Evolutionary conservation across 30 jellyfish, hydroid and myxozoan genomes (phyloP).

Genomic region (Aurelia sp.): DNA sequence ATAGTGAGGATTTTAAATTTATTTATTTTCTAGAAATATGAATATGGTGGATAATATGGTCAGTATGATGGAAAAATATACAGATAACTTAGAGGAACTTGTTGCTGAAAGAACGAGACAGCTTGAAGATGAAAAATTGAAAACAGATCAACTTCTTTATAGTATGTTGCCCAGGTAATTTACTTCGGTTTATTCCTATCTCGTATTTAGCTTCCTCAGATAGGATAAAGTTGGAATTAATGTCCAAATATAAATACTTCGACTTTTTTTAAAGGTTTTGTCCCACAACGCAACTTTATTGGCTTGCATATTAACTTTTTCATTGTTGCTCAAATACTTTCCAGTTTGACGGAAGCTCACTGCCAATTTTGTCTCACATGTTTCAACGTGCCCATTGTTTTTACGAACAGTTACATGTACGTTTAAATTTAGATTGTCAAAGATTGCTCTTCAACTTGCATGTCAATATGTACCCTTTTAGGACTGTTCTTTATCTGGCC

Average conservation of each 20-base stretch:
- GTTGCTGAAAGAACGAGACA: slow-evolving; percentile 88
- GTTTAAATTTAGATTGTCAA: no score
- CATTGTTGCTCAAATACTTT: no score
- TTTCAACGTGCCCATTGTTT: neutral
- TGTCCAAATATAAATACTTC: no score
- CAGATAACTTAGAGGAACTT: slow-evolving; percentile 89
- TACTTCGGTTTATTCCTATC: neutral
- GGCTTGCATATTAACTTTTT: no score
- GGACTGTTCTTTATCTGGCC: no score
- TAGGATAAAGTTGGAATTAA: neutral
- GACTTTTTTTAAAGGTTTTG: no score
- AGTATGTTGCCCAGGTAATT: slow-evolving; percentile 89
- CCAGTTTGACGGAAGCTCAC: no score
- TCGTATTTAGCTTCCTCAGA: neutral
- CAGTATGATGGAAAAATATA: slow-evolving; percentile 92
- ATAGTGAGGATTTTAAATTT: neutral
- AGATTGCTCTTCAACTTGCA: no score
- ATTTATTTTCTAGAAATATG: slow-evolving; percentile 46
- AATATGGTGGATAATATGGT: slow-evolving; percentile 92
- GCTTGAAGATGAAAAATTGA: slow-evolving; percentile 88
- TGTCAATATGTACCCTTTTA: no score
- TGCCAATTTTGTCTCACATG: no score
- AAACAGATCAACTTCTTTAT: slow-evolving; percentile 86
- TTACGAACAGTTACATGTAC: no score
- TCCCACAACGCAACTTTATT: no score